Conservation (phyloP, 2,113 vertebrate genomes). For the Phalacrocorax brasilianus region DNA sequence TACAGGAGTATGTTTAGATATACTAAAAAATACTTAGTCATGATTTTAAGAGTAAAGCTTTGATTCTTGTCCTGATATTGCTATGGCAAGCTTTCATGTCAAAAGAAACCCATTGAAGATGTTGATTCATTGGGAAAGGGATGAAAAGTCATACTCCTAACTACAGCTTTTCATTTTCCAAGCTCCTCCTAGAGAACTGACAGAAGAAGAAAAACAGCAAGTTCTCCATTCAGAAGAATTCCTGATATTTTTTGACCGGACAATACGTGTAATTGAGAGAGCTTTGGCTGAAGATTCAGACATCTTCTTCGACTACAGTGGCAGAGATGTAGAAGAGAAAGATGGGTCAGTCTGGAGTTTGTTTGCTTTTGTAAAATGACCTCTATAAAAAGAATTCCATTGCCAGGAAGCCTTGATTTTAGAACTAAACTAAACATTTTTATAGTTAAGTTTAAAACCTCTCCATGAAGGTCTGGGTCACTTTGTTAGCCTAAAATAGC, state of each 20-base stretch:
- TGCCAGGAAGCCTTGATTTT: background rate
- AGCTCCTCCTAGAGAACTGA: slow-evolving; percentile 90
- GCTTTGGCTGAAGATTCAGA: slow-evolving; percentile 91
- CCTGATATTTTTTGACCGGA: slow-evolving; percentile 95
- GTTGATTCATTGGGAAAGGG: slow-evolving; percentile 43
- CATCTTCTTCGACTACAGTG: slow-evolving; percentile 97
- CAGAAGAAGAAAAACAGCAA: slow-evolving; percentile 96
- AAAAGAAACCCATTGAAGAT: slow-evolving; percentile 4
- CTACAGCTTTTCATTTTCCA: slow-evolving; percentile 30
- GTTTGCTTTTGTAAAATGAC: background rate
- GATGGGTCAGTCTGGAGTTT: slow-evolving; percentile 82
- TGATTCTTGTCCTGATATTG: slow-evolving; percentile 7
- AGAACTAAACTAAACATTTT: background rate
- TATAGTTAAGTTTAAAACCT: background rate
- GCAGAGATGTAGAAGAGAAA: slow-evolving; percentile 90
- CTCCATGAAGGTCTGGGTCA: background rate
- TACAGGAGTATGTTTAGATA: slow-evolving; percentile 11
- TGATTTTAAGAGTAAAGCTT: slow-evolving; percentile 41
- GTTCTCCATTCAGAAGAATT: slow-evolving; percentile 95
- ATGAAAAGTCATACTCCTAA: slow-evolving; percentile 36
- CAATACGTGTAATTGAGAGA: slow-evolving; percentile 93
- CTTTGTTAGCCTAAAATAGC: background rate
- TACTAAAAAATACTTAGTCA: slow-evolving; percentile 18
- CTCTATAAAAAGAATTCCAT: background rate
- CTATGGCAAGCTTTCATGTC: background rate